phyloP scores from a whole-genome alignment of 92 coral and sea anemone species.

The Galaxea fascicularis region DNA sequence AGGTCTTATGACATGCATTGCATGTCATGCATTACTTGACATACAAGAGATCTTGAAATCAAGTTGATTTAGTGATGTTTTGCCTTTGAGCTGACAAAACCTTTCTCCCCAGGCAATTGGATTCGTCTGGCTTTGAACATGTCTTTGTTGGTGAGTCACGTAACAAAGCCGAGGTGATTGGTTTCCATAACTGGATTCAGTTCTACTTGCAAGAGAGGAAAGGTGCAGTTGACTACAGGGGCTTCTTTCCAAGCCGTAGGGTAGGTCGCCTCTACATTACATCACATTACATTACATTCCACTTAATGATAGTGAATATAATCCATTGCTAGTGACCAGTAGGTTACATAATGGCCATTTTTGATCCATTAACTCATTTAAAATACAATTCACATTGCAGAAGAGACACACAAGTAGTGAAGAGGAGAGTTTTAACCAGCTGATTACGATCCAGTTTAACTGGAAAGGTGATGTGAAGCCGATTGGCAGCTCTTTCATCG shows the following conservation, averaged over 20 bases:
- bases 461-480: conserved; percentile 95
- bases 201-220: conserved; percentile 93
- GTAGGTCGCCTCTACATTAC: too few relatives aligned
- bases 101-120: conserved; percentile 57
- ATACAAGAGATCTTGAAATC: not conserved
- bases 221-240: conserved; percentile 93
- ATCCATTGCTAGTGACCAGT: too few relatives aligned
- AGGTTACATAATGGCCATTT: too few relatives aligned
- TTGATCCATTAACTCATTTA: too few relatives aligned
- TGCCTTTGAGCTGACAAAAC: too few relatives aligned
- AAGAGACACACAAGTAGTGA: conserved; percentile 77
- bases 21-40: too few relatives aligned
- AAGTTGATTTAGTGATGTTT: not conserved
- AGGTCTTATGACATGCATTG: too few relatives aligned
- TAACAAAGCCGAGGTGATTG: conserved; percentile 84
- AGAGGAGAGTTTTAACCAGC: conserved; percentile 79
- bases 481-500: conserved; percentile 96
- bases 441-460: conserved; percentile 89
- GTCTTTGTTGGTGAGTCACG: conserved; percentile 99
- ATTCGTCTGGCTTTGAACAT: conserved; percentile 98
- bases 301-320: too few relatives aligned
- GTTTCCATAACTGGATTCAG: conserved; percentile 99
- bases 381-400: conserved; percentile 44
- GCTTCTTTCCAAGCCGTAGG: conserved; percentile 88
- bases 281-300: too few relatives aligned